Evolutionary conservation across 2,797 vertebrate genomes (phyloP).

Genomic region (Sebastes miniatus): DNA sequence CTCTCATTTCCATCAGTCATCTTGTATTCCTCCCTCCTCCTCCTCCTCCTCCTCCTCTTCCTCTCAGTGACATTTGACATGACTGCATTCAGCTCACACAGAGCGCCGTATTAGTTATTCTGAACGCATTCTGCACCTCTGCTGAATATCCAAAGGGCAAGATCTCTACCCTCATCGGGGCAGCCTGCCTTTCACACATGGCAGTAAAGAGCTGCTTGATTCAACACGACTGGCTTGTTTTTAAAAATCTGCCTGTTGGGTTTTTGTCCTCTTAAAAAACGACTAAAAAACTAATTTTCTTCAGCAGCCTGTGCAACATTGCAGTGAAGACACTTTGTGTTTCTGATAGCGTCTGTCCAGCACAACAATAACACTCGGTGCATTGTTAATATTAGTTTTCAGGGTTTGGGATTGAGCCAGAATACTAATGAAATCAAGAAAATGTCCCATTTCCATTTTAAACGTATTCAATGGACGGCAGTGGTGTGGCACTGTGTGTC

Average conservation of each 20-base stretch:
- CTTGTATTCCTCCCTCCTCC: not conserved
- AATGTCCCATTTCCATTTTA: slow-evolving; percentile 17
- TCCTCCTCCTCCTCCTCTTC: not conserved
- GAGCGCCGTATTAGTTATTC: slow-evolving; percentile 42
- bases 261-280: not conserved
- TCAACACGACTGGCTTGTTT: not conserved
- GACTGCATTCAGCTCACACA: slow-evolving; percentile 36
- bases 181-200: not conserved
- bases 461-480: not conserved
- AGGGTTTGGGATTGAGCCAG: not conserved
- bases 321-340: not conserved
- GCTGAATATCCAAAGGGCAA: slow-evolving; percentile 41
- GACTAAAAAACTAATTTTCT: not conserved
- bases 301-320: not conserved
- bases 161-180: slow-evolving; percentile 27
- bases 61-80: slow-evolving; percentile 42
- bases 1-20: slow-evolving; percentile 4
- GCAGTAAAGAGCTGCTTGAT: not conserved
- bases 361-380: slow-evolving; percentile 10
- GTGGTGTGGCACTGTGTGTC: not conserved
- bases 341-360: not conserved
- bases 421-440: slow-evolving; percentile 41
- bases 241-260: not conserved
- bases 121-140: slow-evolving; percentile 12
- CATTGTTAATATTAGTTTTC: slow-evolving; percentile 39